phyloP scores from a whole-genome alignment of 2,888 invertebrate species.

The Trachelus tabidus region DNA sequence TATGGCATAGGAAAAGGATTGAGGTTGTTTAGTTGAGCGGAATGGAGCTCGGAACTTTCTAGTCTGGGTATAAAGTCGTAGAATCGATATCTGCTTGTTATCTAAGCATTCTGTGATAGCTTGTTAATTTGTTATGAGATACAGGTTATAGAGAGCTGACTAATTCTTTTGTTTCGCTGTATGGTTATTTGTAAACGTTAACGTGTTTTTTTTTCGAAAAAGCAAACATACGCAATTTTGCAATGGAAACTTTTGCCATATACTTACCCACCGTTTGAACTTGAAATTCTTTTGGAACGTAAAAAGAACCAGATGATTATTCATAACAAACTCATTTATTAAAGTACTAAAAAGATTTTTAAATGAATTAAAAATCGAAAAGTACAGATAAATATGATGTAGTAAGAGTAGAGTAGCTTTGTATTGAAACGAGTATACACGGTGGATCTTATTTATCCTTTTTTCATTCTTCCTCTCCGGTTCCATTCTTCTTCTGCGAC shows the following conservation, averaged over 20 bases:
- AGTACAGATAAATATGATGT: constrained; percentile 46
- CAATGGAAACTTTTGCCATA: background rate
- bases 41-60: background rate
- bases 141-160: background rate
- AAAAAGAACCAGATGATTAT: constrained; percentile 22
- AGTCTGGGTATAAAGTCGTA: background rate
- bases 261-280: background rate
- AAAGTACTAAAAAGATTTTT: constrained; percentile 47
- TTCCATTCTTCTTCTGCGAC: background rate
- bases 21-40: background rate
- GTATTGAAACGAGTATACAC: constrained; percentile 3
- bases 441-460: background rate
- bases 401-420: constrained; percentile 31
- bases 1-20: background rate
- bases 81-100: background rate
- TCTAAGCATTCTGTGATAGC: background rate
- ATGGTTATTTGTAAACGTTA: background rate
- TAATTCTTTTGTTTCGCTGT: background rate
- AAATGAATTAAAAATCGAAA: constrained; percentile 41
- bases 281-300: background rate
- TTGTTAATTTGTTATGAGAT: background rate
- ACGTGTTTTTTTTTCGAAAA: no score
- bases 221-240: background rate
- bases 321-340: constrained; percentile 55
- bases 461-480: background rate